These are phyloP conservation scores for Aricia agestis DNA, from an alignment of 1,140 invertebrate genomes.

Conservation along the genomic window DNA sequence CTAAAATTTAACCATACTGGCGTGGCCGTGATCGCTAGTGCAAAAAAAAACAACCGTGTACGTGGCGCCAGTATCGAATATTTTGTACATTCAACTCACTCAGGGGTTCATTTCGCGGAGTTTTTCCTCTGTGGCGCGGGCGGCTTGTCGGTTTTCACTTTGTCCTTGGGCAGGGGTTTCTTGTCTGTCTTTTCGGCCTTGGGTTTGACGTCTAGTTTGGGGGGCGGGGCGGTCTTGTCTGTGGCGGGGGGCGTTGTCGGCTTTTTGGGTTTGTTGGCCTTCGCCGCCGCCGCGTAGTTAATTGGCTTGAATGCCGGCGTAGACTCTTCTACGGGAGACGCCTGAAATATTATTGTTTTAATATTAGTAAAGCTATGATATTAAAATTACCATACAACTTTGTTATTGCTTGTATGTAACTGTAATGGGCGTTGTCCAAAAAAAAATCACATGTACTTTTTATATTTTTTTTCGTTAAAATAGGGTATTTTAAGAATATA, in stretches of 20 bases:
- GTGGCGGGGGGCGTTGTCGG: slow-evolving; percentile 32
- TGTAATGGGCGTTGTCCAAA: too few species aligned
- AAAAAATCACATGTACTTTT: too few species aligned
- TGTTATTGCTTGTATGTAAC: too few species aligned
- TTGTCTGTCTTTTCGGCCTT: slow-evolving; percentile 30
- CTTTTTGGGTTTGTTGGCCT: slow-evolving; percentile 57
- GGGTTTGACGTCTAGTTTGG: slow-evolving; percentile 29
- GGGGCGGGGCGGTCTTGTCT: slow-evolving; percentile 26
- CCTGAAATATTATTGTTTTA: slow-evolving; percentile 24
- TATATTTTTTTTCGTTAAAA: too few species aligned
- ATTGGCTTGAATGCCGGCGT: slow-evolving; percentile 48
- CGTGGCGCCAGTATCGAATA: slow-evolving; percentile 18
- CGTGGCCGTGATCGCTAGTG: slow-evolving; percentile 5
- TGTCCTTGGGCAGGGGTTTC: slow-evolving; percentile 28
- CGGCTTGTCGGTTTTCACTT: slow-evolving; percentile 31
- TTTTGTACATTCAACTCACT: slow-evolving; percentile 24
- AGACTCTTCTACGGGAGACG: slow-evolving; percentile 36
- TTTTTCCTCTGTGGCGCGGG: slow-evolving; percentile 48
- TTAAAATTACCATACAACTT: too few species aligned
- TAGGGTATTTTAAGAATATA: too few species aligned
- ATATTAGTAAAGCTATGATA: too few species aligned
- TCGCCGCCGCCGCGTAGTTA: slow-evolving; percentile 66
- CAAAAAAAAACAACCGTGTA: slow-evolving; percentile 2
- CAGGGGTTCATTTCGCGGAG: slow-evolving; percentile 40
- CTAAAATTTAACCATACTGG: slow-evolving; percentile 11